Base-by-base conservation (phyloP, 2,888 invertebrate species). In the Cryptus armator region DNA sequence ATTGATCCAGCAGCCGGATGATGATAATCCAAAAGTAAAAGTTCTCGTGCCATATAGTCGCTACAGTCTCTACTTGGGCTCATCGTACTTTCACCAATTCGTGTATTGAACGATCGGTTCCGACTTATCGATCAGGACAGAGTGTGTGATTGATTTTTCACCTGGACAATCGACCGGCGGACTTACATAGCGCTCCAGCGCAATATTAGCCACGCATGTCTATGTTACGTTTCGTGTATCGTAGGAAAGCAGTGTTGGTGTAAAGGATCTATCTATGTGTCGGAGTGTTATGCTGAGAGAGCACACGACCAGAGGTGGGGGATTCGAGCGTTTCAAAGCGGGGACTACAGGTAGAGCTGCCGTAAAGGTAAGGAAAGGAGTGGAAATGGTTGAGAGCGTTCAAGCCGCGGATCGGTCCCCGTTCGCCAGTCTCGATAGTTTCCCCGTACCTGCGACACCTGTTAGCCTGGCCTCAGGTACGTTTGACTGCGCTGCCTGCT, bases 381-480 rank as follows among this genome's bases (percentile, higher is more conserved):
- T 24, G 56, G 43, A 67, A 66, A 64, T 64, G 81, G 75, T 32
- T n/a, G 75, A 19, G 86, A 87, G 85, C 85, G 87, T 83, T 86
- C 79, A 79, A 87, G 90, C 87, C 80, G 85, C 82, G 87, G 84
- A 88, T 86, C 88, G 87, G 87, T 87, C 74, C 56, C 76, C 62
- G 71, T 81, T 83, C 90, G 88, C 88, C 90, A 93, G 93, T 93
- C 91, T 91, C 91, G 89, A 91, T 91, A 90, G 91, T 90, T 91
- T 91, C 90, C 90, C 90, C 92, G 90, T 90, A 90, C 90, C 89
- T 90, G 90, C 87, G 89, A 86, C 87, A 88, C 87, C 88, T 86
- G 76, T 79, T 85, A 83, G 79, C 59, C 83, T 80, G 70, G 59
- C 72, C 83, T 71, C 80, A 85, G 79, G 85, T 85, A 85, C 85